Percentiles rank a stretch among this genome's conserved stretches.
These are phyloP conservation scores for Caenorhabditis uteleia DNA, from an alignment of 2,888 invertebrate genomes.

Conservation along the genomic window DNA sequence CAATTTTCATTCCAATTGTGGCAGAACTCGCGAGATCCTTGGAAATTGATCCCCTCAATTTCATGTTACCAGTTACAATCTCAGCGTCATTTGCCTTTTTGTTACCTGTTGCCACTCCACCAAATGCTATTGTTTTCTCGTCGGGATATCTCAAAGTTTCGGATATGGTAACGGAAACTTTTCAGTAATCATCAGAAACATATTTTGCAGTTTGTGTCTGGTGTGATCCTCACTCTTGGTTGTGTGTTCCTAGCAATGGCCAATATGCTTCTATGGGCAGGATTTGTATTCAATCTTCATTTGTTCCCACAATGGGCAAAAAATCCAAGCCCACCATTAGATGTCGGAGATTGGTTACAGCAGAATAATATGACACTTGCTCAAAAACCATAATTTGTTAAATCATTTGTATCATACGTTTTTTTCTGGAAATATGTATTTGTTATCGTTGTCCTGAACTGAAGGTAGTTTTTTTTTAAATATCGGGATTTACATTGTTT, in stretches of 20 bases:
- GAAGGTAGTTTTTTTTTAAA: no score
- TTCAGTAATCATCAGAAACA: not conserved
- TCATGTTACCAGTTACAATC: slow-evolving; percentile 70
- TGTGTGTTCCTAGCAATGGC: slow-evolving; percentile 41
- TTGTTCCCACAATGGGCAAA: slow-evolving; percentile 53
- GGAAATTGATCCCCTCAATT: slow-evolving; percentile 69
- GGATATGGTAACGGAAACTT: slow-evolving; percentile 45
- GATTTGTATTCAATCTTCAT: slow-evolving; percentile 44
- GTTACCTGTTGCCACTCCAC: slow-evolving; percentile 85
- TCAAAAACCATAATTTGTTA: slow-evolving; percentile 3
- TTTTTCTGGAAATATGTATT: not conserved
- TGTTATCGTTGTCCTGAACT: not conserved
- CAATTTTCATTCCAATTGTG: slow-evolving; percentile 82
- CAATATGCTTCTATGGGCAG: slow-evolving; percentile 46
- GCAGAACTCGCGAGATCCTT: slow-evolving; percentile 52
- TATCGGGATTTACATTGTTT: not conserved
- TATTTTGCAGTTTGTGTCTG: slow-evolving; percentile 39
- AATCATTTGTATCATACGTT: not conserved
- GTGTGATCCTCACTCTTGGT: slow-evolving; percentile 47
- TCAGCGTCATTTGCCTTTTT: slow-evolving; percentile 71
- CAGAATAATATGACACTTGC: slow-evolving; percentile 28
- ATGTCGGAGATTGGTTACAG: slow-evolving; percentile 20
- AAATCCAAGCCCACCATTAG: slow-evolving; percentile 21
- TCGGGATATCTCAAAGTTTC: slow-evolving; percentile 51
- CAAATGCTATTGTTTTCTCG: slow-evolving; percentile 78